These are phyloP conservation scores for Platyscapa corneri DNA, from an alignment of 1,140 invertebrate species.

Conservation along the genomic window DNA sequence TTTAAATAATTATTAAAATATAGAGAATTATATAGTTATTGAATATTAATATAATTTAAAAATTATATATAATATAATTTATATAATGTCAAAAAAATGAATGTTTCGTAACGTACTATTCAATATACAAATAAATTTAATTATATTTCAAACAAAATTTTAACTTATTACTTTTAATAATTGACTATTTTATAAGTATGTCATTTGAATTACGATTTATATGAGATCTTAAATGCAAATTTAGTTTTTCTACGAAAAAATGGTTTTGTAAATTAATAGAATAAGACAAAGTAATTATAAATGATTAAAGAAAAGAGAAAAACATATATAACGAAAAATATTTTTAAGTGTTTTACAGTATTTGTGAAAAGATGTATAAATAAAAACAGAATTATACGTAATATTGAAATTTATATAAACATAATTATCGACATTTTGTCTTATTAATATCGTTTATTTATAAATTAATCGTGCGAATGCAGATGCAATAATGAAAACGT, in stretches of 20 bases:
- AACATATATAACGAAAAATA: background rate
- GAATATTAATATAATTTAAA: no score
- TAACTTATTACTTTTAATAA: background rate
- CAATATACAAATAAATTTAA: no score
- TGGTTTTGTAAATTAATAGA: background rate
- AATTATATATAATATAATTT: no score
- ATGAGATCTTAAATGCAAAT: background rate
- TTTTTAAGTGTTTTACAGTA: background rate
- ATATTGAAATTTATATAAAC: slow-evolving; percentile 49
- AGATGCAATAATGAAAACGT: slow-evolving; percentile 75
- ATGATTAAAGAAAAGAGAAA: background rate
- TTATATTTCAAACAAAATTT: no score
- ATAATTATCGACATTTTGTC: slow-evolving; percentile 48
- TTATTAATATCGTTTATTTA: slow-evolving; percentile 74
- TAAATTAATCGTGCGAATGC: slow-evolving; percentile 75
- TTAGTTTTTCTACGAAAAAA: background rate
- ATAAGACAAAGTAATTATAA: background rate
- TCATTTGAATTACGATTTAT: background rate
- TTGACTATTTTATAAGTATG: background rate
- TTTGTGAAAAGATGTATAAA: slow-evolving; percentile 5
- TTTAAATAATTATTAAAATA: no score
- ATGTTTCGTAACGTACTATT: no score
- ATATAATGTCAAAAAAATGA: no score
- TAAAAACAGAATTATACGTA: slow-evolving; percentile 42
- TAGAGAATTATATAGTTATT: no score